phyloP scores from a whole-genome alignment of 2,113 vertebrate genomes.

The Leptobrachium leishanense region DNA sequence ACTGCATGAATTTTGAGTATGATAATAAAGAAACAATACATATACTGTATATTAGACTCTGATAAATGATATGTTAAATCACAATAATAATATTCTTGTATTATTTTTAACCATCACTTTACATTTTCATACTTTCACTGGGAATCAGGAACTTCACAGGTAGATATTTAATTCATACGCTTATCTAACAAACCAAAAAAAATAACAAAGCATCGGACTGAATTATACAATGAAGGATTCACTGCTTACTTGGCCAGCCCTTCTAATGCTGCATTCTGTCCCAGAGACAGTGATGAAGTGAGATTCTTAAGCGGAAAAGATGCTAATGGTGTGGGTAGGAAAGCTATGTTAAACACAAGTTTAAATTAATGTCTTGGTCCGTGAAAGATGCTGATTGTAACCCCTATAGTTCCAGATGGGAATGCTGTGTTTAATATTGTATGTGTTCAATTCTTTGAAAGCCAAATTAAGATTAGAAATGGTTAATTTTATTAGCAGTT shows the following conservation, averaged over 20 bases:
- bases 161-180: constrained; percentile 41
- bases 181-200: not conserved
- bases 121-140: constrained; percentile 4
- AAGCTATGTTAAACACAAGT: constrained; percentile 38
- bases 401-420: constrained; percentile 5
- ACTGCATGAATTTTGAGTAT: too few species aligned
- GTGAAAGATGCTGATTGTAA: constrained; percentile 23
- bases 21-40: too few species aligned
- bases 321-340: constrained; percentile 25
- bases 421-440: constrained; percentile 8
- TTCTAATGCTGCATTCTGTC: constrained; percentile 28
- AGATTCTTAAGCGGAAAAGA: constrained; percentile 8
- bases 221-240: constrained; percentile 33
- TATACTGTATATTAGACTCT: too few species aligned
- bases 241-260: constrained; percentile 18
- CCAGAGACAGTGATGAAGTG: constrained; percentile 39
- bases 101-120: constrained; percentile 3
- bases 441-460: constrained; percentile 5
- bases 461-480: not conserved
- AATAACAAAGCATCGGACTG: constrained; percentile 20
- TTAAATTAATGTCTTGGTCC: constrained; percentile 29
- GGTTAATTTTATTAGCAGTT: too few species aligned
- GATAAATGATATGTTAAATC: not conserved
- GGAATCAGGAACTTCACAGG: constrained; percentile 23
- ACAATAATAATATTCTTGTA: constrained; percentile 18